A percentile compares a stretch with the other conserved stretches of the same genome.
These are phyloP conservation scores for Plecturocebus donacophilus DNA, from an alignment of 2,113 vertebrate species.

Conservation along the genomic window DNA sequence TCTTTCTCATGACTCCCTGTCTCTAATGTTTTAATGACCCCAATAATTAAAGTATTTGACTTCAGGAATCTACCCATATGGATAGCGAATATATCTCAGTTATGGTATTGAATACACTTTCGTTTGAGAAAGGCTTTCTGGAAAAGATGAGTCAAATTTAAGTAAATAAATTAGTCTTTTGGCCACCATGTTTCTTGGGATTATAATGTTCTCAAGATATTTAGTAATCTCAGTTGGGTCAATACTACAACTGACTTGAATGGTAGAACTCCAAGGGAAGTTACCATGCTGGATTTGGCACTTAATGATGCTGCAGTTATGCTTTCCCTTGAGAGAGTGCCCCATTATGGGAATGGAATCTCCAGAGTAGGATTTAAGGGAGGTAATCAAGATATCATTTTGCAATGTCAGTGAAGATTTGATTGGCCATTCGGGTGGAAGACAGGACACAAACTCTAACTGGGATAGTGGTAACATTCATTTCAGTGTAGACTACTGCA, in stretches of 20 bases:
- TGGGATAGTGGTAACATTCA: background rate
- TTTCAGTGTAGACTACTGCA: background rate
- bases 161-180: background rate
- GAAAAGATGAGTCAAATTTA: conserved; percentile 25
- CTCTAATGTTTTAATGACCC: background rate
- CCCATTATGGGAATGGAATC: background rate
- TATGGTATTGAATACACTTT: background rate
- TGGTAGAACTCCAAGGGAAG: background rate
- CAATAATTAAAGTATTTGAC: background rate
- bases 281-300: background rate
- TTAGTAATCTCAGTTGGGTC: conserved; percentile 26
- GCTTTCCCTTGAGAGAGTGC: background rate
- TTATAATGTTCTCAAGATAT: background rate
- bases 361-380: background rate
- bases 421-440: background rate
- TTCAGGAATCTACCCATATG: background rate
- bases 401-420: background rate
- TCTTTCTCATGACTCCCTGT: background rate
- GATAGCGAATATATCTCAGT: conserved; percentile 13
- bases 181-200: background rate
- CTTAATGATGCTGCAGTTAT: background rate
- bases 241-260: background rate
- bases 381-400: background rate
- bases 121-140: conserved; percentile 27
- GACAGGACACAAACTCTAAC: background rate